Evolutionary conservation across 2,797 vertebrate species (phyloP), one percentile per base, ranked within the genome.

Genomic region (Chromobotia macracanthus): DNA sequence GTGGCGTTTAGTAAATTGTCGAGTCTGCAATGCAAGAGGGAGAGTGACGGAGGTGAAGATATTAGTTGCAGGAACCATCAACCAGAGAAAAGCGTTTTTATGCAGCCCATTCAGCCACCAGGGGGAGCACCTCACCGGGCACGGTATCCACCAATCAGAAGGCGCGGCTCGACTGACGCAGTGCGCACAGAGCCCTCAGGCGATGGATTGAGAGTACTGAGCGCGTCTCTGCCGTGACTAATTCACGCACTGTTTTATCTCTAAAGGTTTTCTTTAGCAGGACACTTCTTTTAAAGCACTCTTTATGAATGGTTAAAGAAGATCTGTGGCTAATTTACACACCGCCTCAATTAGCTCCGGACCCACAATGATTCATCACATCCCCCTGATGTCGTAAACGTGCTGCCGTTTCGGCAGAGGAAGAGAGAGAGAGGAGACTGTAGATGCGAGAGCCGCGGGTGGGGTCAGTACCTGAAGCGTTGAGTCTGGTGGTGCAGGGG

Each of bases 1-100:
- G 95, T 96, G 96, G 96, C 95, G 90, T 98, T 98, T 95, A 98
- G 95, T 95, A 98, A 95, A 94, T 97, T 98, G 96, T 98, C 96
- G 91, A 97, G 96, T 94, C 97, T 98, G 95, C 91, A 94, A 95
- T 91, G 94, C 91, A 95, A 94, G 90, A 95, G 91, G 92, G 92
- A 95, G 91, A 91, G 91, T 94, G 93, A 94, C 91, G 92, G 90
- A 93, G 90, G 93, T 95, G 95, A 91, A 95, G 89, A 90, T 90
- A 92, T 94, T 95, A 94, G 95, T 95, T 88, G 88, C 90, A 91
- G 91, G 90, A 87, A 92, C 89, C 88, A 84, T 91, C 90, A 91
- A 92, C 87, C 90, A 87, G 86, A 89, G 77, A 77, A 80, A 72
- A 89, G 89, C 90, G 87, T 90, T 92, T 92, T 93, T 89, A 91